A percentile compares a stretch with the other conserved stretches of the same genome.
Evolutionary conservation across 2,888 invertebrate species (phyloP).

Genomic region (Troides aeacus): DNA sequence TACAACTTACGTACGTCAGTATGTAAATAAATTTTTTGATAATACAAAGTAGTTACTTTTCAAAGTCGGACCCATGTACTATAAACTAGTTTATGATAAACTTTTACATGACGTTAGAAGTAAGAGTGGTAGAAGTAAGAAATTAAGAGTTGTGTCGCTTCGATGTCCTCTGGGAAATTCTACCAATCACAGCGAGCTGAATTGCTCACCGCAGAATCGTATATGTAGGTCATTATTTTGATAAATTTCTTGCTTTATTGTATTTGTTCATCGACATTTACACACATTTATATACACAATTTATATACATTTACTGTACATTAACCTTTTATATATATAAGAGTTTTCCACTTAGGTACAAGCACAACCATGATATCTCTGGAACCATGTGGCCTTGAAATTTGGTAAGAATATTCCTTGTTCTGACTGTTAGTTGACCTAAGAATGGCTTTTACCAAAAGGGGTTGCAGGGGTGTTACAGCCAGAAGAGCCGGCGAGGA

Average conservation of each 20-base stretch:
- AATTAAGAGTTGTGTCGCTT: constrained; percentile 72
- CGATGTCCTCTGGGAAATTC: constrained; percentile 65
- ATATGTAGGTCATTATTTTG: constrained; percentile 40
- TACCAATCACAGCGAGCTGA: constrained; percentile 68
- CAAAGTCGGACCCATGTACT: constrained; percentile 7
- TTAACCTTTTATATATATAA: too few relatives aligned
- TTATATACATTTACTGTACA: too few relatives aligned
- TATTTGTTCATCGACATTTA: not conserved
- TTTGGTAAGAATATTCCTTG: too few relatives aligned
- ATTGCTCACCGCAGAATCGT: constrained; percentile 56
- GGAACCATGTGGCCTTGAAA: too few relatives aligned
- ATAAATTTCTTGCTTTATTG: not conserved
- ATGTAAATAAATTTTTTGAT: not conserved
- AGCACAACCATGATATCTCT: too few relatives aligned
- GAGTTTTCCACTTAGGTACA: too few relatives aligned
- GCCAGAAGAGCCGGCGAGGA: too few relatives aligned
- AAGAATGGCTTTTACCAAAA: too few relatives aligned
- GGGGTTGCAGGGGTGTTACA: too few relatives aligned
- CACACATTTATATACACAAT: too few relatives aligned
- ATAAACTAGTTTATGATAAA: constrained; percentile 40
- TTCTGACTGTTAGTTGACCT: too few relatives aligned
- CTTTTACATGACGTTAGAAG: constrained; percentile 41
- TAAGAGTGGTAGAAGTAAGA: constrained; percentile 51
- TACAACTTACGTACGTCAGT: not conserved
- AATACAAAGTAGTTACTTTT: not conserved